These are phyloP conservation scores for Labrus mixtus DNA, from an alignment of 2,113 vertebrate genomes.

Conservation along the genomic window DNA sequence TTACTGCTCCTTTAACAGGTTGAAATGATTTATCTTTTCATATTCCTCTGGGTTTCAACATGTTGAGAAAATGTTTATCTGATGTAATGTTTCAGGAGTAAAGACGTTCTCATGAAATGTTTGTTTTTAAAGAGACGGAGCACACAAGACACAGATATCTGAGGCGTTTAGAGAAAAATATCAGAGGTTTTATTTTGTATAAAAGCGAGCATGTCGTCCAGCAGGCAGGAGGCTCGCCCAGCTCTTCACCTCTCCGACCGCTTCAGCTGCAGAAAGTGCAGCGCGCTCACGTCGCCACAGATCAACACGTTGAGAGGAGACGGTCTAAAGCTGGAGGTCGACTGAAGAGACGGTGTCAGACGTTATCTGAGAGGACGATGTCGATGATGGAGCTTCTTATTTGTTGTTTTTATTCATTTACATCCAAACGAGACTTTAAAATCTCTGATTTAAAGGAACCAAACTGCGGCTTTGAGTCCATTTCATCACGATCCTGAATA, in stretches of 20 bases:
- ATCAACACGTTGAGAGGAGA: background rate
- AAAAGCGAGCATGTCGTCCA: conserved; percentile 60
- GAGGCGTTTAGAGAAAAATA: conserved; percentile 68
- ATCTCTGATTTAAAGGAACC: background rate
- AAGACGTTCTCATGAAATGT: no score
- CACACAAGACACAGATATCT: background rate
- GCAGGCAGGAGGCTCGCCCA: conserved; percentile 21
- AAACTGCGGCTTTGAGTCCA: background rate
- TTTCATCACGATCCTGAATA: background rate
- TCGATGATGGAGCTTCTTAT: background rate
- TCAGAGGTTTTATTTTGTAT: conserved; percentile 72
- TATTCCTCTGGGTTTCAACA: no score
- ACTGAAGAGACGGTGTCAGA: background rate
- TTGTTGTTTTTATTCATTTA: background rate
- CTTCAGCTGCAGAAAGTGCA: background rate
- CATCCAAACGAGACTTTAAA: background rate
- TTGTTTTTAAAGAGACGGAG: no score
- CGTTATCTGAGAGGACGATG: background rate
- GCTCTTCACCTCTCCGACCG: conserved; percentile 16
- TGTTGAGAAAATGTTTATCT: no score
- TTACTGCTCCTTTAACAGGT: no score
- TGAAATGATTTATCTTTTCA: no score
- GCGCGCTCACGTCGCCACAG: background rate
- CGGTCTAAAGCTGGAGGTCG: no score
- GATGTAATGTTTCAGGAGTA: no score